Conservation (phyloP, 2,797 vertebrate genomes). For the Catharus ustulatus region DNA sequence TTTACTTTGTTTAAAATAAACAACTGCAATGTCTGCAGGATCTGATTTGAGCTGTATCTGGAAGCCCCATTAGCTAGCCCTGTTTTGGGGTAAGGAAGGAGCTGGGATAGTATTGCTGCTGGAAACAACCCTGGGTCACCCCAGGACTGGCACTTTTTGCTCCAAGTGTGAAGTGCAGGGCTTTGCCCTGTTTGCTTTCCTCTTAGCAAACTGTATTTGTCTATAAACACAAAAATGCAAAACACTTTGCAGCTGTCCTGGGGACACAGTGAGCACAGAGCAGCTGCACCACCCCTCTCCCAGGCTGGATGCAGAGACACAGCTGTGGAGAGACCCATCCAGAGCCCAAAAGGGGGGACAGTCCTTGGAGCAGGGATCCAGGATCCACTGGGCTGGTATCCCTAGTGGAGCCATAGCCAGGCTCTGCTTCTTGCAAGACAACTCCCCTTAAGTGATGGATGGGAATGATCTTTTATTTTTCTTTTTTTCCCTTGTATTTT, state of each 20-base stretch:
- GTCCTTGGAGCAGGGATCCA: background rate
- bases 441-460: background rate
- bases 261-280: background rate
- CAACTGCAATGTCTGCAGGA: background rate
- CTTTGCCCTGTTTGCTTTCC: background rate
- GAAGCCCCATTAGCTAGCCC: background rate
- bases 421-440: background rate
- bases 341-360: rapidly evolving
- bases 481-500: background rate
- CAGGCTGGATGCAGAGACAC: background rate
- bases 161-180: background rate
- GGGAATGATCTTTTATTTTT: background rate
- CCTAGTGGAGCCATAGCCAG: rapidly evolving
- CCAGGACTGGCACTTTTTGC: background rate
- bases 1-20: background rate
- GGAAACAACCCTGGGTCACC: background rate
- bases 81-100: background rate
- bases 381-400: background rate
- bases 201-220: background rate
- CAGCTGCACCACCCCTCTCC: background rate
- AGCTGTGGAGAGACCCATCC: background rate
- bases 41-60: background rate
- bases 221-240: background rate
- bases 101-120: background rate
- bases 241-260: background rate